These are phyloP conservation scores for Zosterops borbonicus DNA, from an alignment of 2,113 vertebrate species.

Conservation along the genomic window DNA sequence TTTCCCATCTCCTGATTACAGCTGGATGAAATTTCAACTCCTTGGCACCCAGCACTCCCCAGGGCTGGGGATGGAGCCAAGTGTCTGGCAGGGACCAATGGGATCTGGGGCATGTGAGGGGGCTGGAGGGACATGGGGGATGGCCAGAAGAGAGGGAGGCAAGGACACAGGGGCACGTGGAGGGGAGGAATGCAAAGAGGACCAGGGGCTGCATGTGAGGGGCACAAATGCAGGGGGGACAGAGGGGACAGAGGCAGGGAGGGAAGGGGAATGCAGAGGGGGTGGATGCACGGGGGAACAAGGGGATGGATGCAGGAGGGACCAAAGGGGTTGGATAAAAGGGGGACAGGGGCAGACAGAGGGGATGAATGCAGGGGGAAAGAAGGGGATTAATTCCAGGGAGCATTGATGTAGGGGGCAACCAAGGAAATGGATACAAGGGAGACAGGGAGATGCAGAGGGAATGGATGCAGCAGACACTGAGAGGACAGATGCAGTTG, in stretches of 20 bases:
- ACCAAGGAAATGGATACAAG: not conserved
- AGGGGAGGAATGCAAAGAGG: not conserved
- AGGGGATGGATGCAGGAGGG: not conserved
- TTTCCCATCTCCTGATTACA: slow-evolving; percentile 31
- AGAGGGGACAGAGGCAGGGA: not conserved
- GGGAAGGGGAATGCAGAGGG: not conserved
- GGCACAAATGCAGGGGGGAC: not conserved
- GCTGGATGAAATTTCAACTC: slow-evolving; percentile 63
- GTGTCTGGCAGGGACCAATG: not conserved
- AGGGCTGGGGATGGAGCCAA: slow-evolving; percentile 16
- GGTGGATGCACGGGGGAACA: not conserved
- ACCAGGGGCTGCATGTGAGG: not conserved
- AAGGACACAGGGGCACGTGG: not conserved
- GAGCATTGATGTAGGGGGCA: not conserved
- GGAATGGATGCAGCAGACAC: not conserved
- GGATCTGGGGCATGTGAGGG: not conserved
- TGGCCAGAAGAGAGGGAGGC: not conserved
- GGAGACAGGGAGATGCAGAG: not conserved
- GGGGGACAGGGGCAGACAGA: not conserved
- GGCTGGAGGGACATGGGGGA: not conserved
- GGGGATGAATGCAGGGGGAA: not conserved
- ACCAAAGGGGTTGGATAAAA: not conserved
- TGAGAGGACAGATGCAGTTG: not conserved
- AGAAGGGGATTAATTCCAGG: not conserved
- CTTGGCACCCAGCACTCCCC: not conserved